Conservation (phyloP, 2,113 vertebrate genomes). For the Malurus alboscapulatus region DNA sequence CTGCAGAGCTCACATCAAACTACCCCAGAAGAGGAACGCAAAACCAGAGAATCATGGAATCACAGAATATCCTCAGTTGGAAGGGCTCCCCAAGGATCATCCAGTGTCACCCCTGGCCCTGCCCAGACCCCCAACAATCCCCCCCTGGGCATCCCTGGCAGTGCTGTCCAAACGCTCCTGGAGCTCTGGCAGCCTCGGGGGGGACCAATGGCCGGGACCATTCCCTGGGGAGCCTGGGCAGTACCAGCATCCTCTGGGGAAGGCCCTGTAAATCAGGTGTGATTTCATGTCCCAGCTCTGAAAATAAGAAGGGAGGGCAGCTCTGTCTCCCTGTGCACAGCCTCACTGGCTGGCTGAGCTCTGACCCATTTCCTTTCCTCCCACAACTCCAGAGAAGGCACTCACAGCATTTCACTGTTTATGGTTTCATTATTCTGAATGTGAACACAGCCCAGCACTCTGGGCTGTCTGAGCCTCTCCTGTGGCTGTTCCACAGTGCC, state of each 20-base stretch:
- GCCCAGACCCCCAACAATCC: neutral
- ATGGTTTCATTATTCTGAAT: neutral
- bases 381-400: rapidly evolving
- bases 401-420: neutral
- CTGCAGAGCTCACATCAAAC: neutral
- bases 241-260: neutral
- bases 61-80: neutral
- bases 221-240: neutral
- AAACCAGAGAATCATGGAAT: neutral
- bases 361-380: neutral
- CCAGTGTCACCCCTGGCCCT: neutral
- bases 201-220: neutral
- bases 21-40: neutral
- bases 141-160: neutral
- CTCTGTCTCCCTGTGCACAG: neutral
- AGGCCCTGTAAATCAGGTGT: neutral
- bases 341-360: neutral
- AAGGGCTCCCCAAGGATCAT: neutral
- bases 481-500: neutral
- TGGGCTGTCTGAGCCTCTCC: neutral
- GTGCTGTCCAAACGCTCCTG: rapidly evolving
- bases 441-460: neutral
- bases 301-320: neutral
- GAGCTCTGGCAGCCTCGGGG: neutral
- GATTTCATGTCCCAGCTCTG: neutral